These are phyloP conservation scores for Festucalex cinctus DNA, from an alignment of 2,113 vertebrate species.

Conservation along the genomic window DNA sequence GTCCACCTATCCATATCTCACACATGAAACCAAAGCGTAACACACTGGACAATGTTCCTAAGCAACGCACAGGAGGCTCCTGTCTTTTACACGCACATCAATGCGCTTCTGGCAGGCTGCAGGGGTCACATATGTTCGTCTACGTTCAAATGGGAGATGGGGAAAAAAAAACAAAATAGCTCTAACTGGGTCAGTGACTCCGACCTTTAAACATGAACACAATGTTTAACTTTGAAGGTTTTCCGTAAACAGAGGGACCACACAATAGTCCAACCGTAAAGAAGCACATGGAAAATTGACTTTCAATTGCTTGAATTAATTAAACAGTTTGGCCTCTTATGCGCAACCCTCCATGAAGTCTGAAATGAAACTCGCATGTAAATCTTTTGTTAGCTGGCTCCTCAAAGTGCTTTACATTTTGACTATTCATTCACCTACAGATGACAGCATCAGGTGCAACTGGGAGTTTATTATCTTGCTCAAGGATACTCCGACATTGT, in stretches of 20 bases:
- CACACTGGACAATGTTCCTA: background rate
- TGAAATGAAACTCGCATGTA: too few relatives aligned
- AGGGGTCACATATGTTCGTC: conserved; percentile 32
- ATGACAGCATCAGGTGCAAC: too few relatives aligned
- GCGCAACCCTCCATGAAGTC: too few relatives aligned
- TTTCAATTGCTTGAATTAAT: background rate
- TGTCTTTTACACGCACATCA: background rate
- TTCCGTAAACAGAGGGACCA: background rate
- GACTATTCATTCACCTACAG: too few relatives aligned
- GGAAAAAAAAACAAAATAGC: background rate
- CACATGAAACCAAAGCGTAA: conserved; percentile 6
- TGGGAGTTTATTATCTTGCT: too few relatives aligned
- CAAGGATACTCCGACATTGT: too few relatives aligned
- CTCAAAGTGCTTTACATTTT: too few relatives aligned
- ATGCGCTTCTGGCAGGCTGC: conserved; percentile 23
- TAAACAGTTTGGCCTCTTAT: too few relatives aligned
- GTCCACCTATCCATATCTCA: background rate
- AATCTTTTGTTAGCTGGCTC: too few relatives aligned
- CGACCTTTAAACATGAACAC: background rate
- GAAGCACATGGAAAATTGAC: background rate
- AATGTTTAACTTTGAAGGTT: background rate
- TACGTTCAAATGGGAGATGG: background rate
- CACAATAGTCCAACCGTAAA: background rate
- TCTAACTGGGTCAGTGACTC: conserved; percentile 1
- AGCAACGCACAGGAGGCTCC: background rate